These are phyloP conservation scores for Caradrina clavipalpis DNA, from an alignment of 2,888 invertebrate genomes.

Conservation along the genomic window DNA sequence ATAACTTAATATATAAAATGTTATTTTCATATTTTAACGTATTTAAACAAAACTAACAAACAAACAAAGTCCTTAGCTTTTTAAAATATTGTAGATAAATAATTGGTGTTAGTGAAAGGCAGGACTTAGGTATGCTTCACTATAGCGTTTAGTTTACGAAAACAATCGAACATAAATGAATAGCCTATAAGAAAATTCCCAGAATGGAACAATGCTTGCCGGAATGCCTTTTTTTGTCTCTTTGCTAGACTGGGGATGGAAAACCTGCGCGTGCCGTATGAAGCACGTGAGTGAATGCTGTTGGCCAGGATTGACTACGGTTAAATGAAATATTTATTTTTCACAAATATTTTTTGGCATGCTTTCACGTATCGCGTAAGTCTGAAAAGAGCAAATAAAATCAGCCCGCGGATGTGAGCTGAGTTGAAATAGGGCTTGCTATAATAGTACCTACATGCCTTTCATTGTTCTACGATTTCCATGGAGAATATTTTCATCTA, in stretches of 20 bases:
- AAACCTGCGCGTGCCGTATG: constrained; percentile 14
- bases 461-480: not conserved
- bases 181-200: constrained; percentile 2
- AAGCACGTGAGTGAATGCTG: constrained; percentile 23
- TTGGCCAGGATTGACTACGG: constrained; percentile 22
- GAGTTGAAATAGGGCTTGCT: not conserved
- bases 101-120: constrained; percentile 27
- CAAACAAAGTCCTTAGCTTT: too few species aligned
- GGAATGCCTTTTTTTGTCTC: constrained; percentile 14
- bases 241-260: not conserved
- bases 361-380: not conserved
- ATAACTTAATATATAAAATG: too few species aligned
- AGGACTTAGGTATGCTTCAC: too few species aligned
- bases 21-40: too few species aligned
- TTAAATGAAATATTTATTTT: constrained; percentile 1
- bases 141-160: not conserved
- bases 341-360: not conserved
- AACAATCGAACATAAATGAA: constrained; percentile 9
- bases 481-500: not conserved
- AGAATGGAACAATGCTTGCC: constrained; percentile 7
- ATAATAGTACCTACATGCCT: not conserved
- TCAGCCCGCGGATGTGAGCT: not conserved
- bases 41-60: too few species aligned
- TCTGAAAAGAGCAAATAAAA: not conserved
- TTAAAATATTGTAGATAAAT: not conserved